Percentiles rank a stretch among this genome's conserved stretches.
Evolutionary conservation across 2,113 vertebrate genomes (phyloP).

Genomic region (Aspidoscelis tigris): DNA sequence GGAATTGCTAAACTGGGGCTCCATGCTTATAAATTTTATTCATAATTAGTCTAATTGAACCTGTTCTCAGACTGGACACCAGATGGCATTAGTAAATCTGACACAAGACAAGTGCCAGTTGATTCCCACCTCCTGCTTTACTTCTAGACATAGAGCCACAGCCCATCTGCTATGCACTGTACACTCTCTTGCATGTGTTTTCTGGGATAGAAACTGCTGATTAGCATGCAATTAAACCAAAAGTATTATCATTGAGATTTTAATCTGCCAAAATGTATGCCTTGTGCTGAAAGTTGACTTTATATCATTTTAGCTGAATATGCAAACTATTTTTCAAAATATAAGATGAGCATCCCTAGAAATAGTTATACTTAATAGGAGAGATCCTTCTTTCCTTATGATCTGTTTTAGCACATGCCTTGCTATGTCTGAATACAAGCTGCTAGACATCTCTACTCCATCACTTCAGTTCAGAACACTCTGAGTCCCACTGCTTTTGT

Average conservation of each 20-base stretch:
- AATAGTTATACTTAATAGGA: neutral
- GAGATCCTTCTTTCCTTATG: neutral
- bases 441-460: neutral
- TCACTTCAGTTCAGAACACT: neutral
- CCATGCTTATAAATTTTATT: neutral
- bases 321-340: neutral
- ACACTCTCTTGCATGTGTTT: neutral
- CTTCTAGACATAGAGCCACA: slow-evolving; percentile 6
- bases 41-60: accelerated
- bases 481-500: neutral
- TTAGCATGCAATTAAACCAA: slow-evolving; percentile 2
- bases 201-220: slow-evolving; percentile 4
- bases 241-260: neutral
- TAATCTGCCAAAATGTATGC: slow-evolving; percentile 17
- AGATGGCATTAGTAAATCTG: neutral
- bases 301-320: neutral
- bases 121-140: accelerated
- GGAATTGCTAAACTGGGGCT: neutral
- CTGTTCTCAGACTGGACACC: accelerated
- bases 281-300: slow-evolving; percentile 21
- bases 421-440: too few species aligned
- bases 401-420: neutral
- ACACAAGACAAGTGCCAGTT: neutral
- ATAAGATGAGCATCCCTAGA: neutral
- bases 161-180: accelerated